Conservation (phyloP, 2,797 vertebrate genomes). For the Siniperca undulata region DNA sequence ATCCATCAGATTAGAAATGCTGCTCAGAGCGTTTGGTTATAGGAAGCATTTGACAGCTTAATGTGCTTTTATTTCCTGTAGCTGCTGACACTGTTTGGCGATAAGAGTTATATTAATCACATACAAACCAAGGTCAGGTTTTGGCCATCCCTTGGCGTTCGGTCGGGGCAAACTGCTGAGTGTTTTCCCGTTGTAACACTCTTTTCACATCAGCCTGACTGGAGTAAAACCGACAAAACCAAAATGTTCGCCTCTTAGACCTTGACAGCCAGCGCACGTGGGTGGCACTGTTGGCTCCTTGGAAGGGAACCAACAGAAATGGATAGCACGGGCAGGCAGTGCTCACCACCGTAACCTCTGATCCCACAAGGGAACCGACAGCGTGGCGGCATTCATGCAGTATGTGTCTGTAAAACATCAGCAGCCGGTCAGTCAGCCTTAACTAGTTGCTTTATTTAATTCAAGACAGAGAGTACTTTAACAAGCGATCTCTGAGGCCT, state of each 20-base stretch:
- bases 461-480: constrained; percentile 75
- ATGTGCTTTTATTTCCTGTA: constrained; percentile 65
- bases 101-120: constrained; percentile 46
- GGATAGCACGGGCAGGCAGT: constrained; percentile 66
- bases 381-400: constrained; percentile 55
- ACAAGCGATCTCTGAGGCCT: constrained; percentile 72
- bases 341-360: constrained; percentile 72
- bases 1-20: constrained; percentile 61
- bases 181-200: constrained; percentile 31
- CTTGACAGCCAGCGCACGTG: constrained; percentile 61
- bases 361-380: constrained; percentile 69
- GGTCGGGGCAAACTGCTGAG: constrained; percentile 29
- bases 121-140: constrained; percentile 45
- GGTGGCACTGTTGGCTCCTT: constrained; percentile 69
- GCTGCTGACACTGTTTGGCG: constrained; percentile 51
- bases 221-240: constrained; percentile 60
- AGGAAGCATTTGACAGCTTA: constrained; percentile 57
- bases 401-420: constrained; percentile 76
- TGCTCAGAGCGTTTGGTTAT: constrained; percentile 40
- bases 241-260: constrained; percentile 50
- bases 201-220: constrained; percentile 46
- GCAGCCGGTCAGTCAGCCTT: constrained; percentile 51
- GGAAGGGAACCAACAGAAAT: constrained; percentile 66
- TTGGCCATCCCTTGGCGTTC: constrained; percentile 15
- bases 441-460: constrained; percentile 76